Evolutionary conservation across 2,113 vertebrate species (phyloP), one percentile per base, ranked within the genome.

Genomic region (Rhynchomys soricoides): DNA sequence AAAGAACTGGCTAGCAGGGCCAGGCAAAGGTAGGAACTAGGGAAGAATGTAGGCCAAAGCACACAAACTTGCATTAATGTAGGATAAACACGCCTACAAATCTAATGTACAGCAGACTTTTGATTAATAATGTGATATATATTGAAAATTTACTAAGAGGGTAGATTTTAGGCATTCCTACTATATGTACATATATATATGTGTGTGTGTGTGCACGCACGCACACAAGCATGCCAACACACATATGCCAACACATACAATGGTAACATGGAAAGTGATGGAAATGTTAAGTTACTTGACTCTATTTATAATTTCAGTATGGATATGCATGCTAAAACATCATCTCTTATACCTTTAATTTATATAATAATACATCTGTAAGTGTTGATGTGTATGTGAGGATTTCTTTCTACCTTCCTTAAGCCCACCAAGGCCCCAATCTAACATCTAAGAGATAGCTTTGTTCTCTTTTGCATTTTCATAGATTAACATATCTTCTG

Each of bases 401-500:
- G 31, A 83, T 78, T 96, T 95, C 31, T 93, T 78, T 62, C 21
- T 75, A 45, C 3, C 6, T 57, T 90, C 34, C 74, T 93, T 22
- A 94, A 40, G 77, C 16, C 45, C 31, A 48, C 9, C 37, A 88
- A 90, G 34, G 40, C 37, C 34, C 81, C 83, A 91, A 86, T 89
- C 48, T 0, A 6, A 85, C n/a, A 12, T 70, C 73, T 86, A 73
- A 93, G 93, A 92, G 90, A 91, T 79, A 90, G 85, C 95, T 93
- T 95, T 90, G 34, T 95, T 97, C 95, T 88, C 83, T 88, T 97
- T 97, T 94, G 64, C 89, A 90, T 96, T 96, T 95, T 94, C 79
- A 90, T 87, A 87, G 97, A 78, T 94, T 96, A 98, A 79, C 62
- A 64, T 95, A 95, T 95, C 52, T 95, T 95, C 88, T 95, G 96